Evolutionary conservation across 2,888 invertebrate genomes (phyloP).

Genomic region (Phyllotreta striolata): DNA sequence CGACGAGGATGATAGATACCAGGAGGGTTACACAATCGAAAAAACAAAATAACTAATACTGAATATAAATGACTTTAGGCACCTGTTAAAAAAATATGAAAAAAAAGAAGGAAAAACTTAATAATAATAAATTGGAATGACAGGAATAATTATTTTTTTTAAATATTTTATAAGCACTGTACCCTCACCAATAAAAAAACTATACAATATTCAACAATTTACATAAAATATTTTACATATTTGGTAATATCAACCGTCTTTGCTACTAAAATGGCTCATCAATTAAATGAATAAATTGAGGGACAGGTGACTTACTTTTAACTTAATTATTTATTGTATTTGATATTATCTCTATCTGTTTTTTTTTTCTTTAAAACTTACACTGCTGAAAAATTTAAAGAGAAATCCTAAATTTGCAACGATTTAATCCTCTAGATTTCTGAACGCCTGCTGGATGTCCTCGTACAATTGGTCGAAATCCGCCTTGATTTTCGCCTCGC

Average conservation of each 20-base stretch:
- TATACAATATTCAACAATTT: conserved; percentile 42
- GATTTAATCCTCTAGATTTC: conserved; percentile 95
- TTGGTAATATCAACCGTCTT: conserved; percentile 45
- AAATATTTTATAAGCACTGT: conserved; percentile 36
- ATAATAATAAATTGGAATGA: conserved; percentile 50
- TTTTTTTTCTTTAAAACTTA: conserved; percentile 7
- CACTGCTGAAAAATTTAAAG: conserved; percentile 19
- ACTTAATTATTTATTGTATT: conserved; percentile 21
- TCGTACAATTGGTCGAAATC: conserved; percentile 97
- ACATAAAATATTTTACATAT: conserved; percentile 45
- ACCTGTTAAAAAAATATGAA: conserved; percentile 32
- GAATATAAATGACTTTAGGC: conserved; percentile 38
- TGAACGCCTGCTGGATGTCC: conserved; percentile 96
- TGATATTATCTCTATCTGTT: conserved; percentile 21
- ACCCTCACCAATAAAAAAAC: conserved; percentile 49
- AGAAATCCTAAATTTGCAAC: conserved; percentile 16
- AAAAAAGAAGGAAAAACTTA: conserved; percentile 45
- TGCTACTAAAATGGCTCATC: conserved; percentile 30
- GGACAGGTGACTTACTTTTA: conserved; percentile 33
- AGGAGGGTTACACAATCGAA: conserved; percentile 31
- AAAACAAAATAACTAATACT: conserved; percentile 48
- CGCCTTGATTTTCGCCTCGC: conserved; percentile 95
- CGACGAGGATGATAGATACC: conserved; percentile 36
- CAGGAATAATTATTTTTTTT: conserved; percentile 47
- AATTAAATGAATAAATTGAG: conserved; percentile 36